A percentile compares a stretch with the other conserved stretches of the same genome.
Evolutionary conservation across 2,113 vertebrate genomes (phyloP).

Genomic region (Tympanuchus pallidicinctus): DNA sequence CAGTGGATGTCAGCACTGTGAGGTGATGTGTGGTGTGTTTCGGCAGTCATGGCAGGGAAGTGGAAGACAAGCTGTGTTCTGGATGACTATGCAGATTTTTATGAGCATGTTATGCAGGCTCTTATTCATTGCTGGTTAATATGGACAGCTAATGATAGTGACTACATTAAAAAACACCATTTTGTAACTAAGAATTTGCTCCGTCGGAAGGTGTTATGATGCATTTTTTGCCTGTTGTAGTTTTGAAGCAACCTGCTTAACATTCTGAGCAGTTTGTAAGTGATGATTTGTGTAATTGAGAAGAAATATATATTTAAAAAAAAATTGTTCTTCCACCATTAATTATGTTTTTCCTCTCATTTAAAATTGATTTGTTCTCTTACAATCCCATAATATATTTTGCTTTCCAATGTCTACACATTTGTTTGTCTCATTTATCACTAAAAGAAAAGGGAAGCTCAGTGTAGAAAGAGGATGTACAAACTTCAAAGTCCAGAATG

Average conservation of each 20-base stretch:
- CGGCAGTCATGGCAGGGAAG: too few relatives aligned
- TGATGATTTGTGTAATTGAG: neutral
- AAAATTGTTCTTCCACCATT: neutral
- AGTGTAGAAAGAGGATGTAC: neutral
- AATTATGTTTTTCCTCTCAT: neutral
- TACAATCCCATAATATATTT: neutral
- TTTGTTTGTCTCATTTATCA: slow-evolving; percentile 18
- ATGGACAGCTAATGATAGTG: too few relatives aligned
- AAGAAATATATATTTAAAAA: neutral
- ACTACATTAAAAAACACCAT: too few relatives aligned
- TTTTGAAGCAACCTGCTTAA: neutral
- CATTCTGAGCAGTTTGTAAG: slow-evolving; percentile 15
- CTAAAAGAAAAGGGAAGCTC: slow-evolving; percentile 4
- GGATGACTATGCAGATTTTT: too few relatives aligned
- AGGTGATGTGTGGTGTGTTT: too few relatives aligned
- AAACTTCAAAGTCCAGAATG: neutral
- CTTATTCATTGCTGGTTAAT: too few relatives aligned
- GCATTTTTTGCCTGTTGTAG: too few relatives aligned
- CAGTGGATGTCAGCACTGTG: neutral
- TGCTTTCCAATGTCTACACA: neutral
- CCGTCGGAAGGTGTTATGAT: too few relatives aligned
- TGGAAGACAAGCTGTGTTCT: too few relatives aligned
- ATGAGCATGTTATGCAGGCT: too few relatives aligned
- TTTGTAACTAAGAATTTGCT: too few relatives aligned
- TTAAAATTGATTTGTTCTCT: slow-evolving; percentile 37